Evolutionary conservation across 1,140 invertebrate species (phyloP), one percentile per base, ranked within the genome.

Genomic region (Diorhabda carinulata): DNA sequence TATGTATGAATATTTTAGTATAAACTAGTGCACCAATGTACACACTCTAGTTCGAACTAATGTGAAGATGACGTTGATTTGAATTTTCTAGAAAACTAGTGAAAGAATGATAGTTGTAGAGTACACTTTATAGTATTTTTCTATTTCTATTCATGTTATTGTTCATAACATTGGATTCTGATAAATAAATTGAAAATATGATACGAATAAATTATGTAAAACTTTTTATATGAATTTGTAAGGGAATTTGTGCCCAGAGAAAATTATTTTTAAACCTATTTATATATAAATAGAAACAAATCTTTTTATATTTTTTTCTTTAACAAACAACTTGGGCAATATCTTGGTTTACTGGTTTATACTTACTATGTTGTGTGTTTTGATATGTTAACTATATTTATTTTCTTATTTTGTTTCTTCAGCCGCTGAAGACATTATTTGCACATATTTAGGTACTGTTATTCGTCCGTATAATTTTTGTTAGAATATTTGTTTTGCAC

Each of bases 331-430:
- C 25, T 60, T 6, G 6, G 10, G 6, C 5, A 25, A 25, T 60
- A 25, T 3, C n/a, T 60, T 60, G 6, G 58, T 25, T 25, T 25
- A 25, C 25, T 25, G 25, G 25, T 25, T 25, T 25, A 25, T 25
- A 25, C 25, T 25, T 25, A 25, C 25, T 25, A 25, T 25, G 25
- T 25, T 25, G 25, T 25, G 25, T 56, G 6, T 56, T 6, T 56
- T 56, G 6, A 6, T n/a, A 56, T 52, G 47, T 52, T 52, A 52
- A 10, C 3, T 25, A n/a, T 58, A 59, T 44, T n/a, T 10, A 52
- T 25, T 60, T n/a, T 56, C 52, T 56, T 45, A 63, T 64, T 64
- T 43, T 64, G 43, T 64, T 64, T 40, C 45, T 64, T 25, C 47
- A 64, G 47, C 41, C 45, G 52, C n/a, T 8, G 47, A 57, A 56